Conservation (phyloP, 2,113 vertebrate genomes). For the Phalacrocorax carbo region DNA sequence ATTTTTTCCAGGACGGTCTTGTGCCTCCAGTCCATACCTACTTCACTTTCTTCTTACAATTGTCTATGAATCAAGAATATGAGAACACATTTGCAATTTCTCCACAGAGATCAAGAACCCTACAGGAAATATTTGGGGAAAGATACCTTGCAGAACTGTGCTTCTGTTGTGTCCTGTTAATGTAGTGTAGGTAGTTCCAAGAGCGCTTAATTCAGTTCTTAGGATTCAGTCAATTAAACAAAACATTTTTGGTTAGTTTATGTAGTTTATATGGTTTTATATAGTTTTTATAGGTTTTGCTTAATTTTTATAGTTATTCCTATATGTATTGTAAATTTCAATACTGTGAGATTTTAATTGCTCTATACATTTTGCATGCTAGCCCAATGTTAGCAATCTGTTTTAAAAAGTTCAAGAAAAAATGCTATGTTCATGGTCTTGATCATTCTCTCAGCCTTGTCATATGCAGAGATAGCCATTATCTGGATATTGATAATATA, state of each 20-base stretch:
- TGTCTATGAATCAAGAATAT: not conserved
- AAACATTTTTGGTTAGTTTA: not conserved
- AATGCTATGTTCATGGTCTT: not conserved
- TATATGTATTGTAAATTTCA: not conserved
- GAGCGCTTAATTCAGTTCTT: not conserved
- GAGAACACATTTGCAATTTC: not conserved
- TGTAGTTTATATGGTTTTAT: not conserved
- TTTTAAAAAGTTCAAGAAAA: not conserved
- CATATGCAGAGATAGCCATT: not conserved
- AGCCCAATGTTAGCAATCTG: not conserved
- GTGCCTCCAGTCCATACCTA: not conserved
- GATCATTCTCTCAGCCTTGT: not conserved
- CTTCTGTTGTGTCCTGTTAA: not conserved
- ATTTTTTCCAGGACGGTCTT: not conserved
- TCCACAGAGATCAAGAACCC: not conserved
- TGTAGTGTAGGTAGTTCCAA: not conserved
- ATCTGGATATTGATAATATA: not conserved
- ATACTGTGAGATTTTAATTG: not conserved
- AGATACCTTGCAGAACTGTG: not conserved
- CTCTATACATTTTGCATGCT: not conserved
- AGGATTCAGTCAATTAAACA: not conserved
- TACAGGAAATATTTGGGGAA: not conserved
- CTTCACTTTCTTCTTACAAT: not conserved
- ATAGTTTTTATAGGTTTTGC: not conserved
- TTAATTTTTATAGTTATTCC: not conserved